A percentile compares a stretch with the other conserved stretches of the same genome.
Evolutionary conservation across 1,140 invertebrate genomes (phyloP).

Genomic region (Rhagoletis zephyria): DNA sequence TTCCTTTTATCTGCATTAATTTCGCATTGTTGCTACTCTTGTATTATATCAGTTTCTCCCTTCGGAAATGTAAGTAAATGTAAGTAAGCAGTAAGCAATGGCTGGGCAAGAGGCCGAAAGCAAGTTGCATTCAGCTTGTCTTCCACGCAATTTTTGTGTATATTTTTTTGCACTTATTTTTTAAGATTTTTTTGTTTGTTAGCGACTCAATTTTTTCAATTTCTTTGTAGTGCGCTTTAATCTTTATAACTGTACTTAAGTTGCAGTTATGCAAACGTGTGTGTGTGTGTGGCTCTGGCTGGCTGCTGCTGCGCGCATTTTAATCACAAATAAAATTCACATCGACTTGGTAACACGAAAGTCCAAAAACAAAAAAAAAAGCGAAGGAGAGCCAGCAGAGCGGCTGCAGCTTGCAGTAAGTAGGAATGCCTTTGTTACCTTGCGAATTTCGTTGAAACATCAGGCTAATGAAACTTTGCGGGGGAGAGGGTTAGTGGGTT

Average conservation of each 20-base stretch:
- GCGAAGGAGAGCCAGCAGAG: not conserved
- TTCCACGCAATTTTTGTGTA: not conserved
- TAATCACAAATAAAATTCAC: slow-evolving; percentile 39
- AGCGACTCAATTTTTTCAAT: not conserved
- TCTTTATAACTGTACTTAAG: slow-evolving; percentile 52
- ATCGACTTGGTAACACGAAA: slow-evolving; percentile 8
- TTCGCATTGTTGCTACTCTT: slow-evolving; percentile 19
- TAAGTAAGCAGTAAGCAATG: not conserved
- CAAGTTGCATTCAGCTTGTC: slow-evolving; percentile 28
- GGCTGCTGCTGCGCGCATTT: slow-evolving; percentile 16
- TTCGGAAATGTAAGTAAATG: not conserved
- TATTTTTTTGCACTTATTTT: not conserved
- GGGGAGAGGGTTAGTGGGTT: not conserved
- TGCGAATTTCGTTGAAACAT: not conserved
- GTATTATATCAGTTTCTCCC: slow-evolving; percentile 50
- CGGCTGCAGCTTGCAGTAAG: not conserved
- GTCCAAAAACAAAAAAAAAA: not conserved
- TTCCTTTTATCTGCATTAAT: slow-evolving; percentile 18
- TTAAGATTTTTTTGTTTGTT: not conserved
- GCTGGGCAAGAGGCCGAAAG: not conserved
- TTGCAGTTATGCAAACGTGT: slow-evolving; percentile 50
- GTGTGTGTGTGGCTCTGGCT: not conserved
- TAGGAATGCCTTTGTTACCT: not conserved
- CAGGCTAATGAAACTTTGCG: not conserved
- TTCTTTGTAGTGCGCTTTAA: not conserved